Percentiles rank a stretch among this genome's conserved stretches.
These are phyloP conservation scores for Xanthia icteritia DNA, from an alignment of 2,888 invertebrate species.

Conservation along the genomic window DNA sequence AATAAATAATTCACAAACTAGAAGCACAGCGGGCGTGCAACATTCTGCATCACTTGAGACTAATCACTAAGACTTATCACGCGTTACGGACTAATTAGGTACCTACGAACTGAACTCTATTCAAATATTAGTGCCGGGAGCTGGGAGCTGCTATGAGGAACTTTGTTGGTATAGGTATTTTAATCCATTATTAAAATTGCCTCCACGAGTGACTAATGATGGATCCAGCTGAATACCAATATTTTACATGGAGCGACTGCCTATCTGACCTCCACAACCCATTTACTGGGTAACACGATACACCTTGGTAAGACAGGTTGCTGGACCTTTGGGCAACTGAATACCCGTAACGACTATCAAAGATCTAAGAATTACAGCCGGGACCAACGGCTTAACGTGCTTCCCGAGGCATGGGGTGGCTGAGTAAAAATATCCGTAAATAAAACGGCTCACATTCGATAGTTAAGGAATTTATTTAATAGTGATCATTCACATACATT, in stretches of 20 bases:
- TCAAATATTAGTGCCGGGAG: conserved; percentile 41
- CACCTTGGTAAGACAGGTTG: no score
- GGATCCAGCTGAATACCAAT: no score
- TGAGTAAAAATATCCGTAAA: no score
- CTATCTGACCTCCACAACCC: no score
- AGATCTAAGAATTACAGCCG: no score
- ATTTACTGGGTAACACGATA: no score
- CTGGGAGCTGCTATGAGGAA: background rate
- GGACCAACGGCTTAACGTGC: no score
- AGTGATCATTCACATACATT: conserved; percentile 59
- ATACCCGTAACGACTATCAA: no score
- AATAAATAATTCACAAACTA: conserved; percentile 7
- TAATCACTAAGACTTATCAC: conserved; percentile 41
- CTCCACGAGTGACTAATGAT: background rate
- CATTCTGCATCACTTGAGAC: conserved; percentile 38
- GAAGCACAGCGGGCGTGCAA: conserved; percentile 6
- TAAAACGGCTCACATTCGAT: conserved; percentile 20
- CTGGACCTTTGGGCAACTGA: no score
- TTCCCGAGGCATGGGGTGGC: background rate
- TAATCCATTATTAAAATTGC: background rate
- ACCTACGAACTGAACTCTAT: conserved; percentile 23
- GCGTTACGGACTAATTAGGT: conserved; percentile 24
- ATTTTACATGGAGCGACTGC: no score
- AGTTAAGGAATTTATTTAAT: conserved; percentile 35
- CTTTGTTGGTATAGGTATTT: background rate